phyloP scores from a whole-genome alignment of 2,797 vertebrate genomes.

The Cossypha dichroa region DNA sequence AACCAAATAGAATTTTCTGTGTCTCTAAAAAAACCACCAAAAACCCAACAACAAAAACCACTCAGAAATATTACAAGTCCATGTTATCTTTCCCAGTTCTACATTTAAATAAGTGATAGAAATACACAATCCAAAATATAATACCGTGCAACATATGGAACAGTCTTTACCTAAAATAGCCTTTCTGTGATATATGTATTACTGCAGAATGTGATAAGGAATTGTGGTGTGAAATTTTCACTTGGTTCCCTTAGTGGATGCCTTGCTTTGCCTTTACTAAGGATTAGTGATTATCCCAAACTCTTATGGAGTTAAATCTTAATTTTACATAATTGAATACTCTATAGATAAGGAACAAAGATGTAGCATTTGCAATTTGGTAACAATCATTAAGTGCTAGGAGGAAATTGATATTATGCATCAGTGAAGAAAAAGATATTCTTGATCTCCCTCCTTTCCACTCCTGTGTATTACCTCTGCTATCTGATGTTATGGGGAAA shows the following conservation, averaged over 20 bases:
- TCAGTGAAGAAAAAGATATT: not conserved
- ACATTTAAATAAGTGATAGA: not conserved
- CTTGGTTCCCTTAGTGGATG: not conserved
- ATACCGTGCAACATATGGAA: not conserved
- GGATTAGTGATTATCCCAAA: not conserved
- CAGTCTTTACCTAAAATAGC: not conserved
- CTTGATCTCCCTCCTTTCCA: not conserved
- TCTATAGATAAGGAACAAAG: not conserved
- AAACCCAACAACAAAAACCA: fast-evolving
- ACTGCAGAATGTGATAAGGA: not conserved
- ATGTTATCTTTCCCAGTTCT: not conserved
- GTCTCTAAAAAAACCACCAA: fast-evolving
- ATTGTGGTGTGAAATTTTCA: not conserved
- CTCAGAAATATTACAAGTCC: not conserved
- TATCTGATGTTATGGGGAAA: not conserved
- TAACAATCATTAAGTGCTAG: not conserved
- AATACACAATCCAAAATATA: not conserved
- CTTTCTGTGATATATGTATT: not conserved
- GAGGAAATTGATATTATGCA: not conserved
- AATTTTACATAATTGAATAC: not conserved
- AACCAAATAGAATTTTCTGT: not conserved
- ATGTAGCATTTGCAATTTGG: not conserved
- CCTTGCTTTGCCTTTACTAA: not conserved
- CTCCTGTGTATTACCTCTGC: not conserved
- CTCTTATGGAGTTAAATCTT: not conserved